phyloP scores from a whole-genome alignment of 2,797 vertebrate species.

The Antennarius maculatus region DNA sequence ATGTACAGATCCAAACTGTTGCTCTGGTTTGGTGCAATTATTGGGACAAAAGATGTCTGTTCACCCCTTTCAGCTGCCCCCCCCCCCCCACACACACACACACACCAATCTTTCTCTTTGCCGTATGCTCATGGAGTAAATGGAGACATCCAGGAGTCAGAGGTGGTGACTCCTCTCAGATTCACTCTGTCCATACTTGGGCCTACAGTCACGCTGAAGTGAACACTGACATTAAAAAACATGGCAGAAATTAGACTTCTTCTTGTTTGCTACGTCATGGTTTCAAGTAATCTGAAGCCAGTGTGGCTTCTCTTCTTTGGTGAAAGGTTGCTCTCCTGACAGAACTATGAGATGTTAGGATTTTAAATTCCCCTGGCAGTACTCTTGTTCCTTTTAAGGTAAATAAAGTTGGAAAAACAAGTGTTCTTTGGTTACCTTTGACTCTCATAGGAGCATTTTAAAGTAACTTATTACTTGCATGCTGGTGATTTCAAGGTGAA shows the following conservation, averaged over 20 bases:
- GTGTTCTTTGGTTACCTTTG: constrained; percentile 56
- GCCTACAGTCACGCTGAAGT: constrained; percentile 11
- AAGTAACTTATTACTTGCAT: constrained; percentile 42
- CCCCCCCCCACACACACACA: constrained; percentile 65
- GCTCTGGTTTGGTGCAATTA: constrained; percentile 66
- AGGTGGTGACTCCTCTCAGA: constrained; percentile 47
- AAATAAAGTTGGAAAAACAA: constrained; percentile 57
- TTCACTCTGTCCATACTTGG: constrained; percentile 32
- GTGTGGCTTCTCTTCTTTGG: constrained; percentile 45
- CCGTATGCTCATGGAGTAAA: constrained; percentile 64
- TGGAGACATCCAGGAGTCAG: constrained; percentile 61
- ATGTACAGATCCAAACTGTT: constrained; percentile 59
- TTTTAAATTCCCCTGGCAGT: constrained; percentile 67
- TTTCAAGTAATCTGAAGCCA: constrained; percentile 47
- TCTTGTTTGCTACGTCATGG: constrained; percentile 28
- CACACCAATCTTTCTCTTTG: constrained; percentile 67
- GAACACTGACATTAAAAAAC: constrained; percentile 26
- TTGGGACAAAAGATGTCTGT: constrained; percentile 79
- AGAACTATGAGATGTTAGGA: constrained; percentile 63
- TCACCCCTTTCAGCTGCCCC: constrained; percentile 80
- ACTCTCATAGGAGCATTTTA: constrained; percentile 50
- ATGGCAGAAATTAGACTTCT: constrained; percentile 29
- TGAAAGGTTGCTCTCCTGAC: constrained; percentile 51
- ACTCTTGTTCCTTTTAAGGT: constrained; percentile 65
- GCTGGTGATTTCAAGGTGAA: constrained; percentile 46